A percentile compares a stretch with the other conserved stretches of the same genome.
These are phyloP conservation scores for Propsilocerus akamusi DNA, from an alignment of 1,140 invertebrate species.

Conservation along the genomic window DNA sequence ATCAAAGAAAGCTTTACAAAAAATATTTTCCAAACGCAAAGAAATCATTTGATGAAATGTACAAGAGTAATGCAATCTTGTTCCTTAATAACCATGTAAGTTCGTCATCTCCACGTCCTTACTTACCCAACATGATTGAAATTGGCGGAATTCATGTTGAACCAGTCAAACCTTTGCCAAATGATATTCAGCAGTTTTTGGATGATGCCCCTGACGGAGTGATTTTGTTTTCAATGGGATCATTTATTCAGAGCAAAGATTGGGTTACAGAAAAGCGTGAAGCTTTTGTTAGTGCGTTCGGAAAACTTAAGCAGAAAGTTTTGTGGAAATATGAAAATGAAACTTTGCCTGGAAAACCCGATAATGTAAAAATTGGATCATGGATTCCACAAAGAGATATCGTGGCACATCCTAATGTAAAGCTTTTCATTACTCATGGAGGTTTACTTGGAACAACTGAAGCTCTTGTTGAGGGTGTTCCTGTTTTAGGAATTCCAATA, in stretches of 20 bases:
- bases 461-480: constrained; percentile 46
- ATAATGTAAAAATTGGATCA: constrained; percentile 38
- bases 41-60: constrained; percentile 14
- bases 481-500: constrained; percentile 47
- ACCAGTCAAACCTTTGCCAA: constrained; percentile 18
- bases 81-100: constrained; percentile 34
- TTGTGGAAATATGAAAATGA: constrained; percentile 49
- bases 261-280: constrained; percentile 28
- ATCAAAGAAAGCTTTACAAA: constrained; percentile 8
- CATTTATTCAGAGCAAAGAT: constrained; percentile 32
- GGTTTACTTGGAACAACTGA: constrained; percentile 49
- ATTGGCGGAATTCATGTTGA: constrained; percentile 35
- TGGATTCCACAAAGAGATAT: constrained; percentile 56
- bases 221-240: constrained; percentile 41
- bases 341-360: constrained; percentile 26
- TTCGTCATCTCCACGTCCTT: constrained; percentile 26
- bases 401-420: constrained; percentile 44
- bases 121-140: constrained; percentile 31
- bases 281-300: constrained; percentile 31
- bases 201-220: constrained; percentile 34
- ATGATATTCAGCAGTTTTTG: constrained; percentile 29
- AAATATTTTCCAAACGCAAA: constrained; percentile 8
- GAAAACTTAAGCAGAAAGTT: constrained; percentile 33
- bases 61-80: constrained; percentile 25
- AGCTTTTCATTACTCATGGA: constrained; percentile 50